Conservation (phyloP, 2,113 vertebrate genomes). For the Elephas maximus region DNA sequence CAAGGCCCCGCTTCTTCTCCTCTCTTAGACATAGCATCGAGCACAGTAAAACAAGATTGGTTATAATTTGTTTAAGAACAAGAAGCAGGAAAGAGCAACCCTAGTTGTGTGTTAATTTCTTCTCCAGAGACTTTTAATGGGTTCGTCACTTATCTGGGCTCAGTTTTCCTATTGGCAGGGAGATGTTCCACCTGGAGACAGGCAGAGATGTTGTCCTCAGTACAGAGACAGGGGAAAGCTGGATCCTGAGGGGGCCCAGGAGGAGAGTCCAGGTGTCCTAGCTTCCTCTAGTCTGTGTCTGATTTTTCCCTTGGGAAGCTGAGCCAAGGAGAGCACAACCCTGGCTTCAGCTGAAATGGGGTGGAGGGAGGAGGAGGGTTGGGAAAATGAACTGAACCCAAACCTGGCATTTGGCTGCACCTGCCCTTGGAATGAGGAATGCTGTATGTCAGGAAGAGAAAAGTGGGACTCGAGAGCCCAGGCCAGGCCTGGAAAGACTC, state of each 20-base stretch:
- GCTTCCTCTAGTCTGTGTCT: not conserved
- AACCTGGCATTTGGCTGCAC: not conserved
- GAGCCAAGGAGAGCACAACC: not conserved
- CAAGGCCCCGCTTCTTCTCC: not conserved
- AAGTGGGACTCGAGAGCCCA: constrained; percentile 74
- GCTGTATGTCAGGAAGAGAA: constrained; percentile 56
- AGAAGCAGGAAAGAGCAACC: not conserved
- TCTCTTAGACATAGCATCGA: not conserved
- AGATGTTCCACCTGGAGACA: not conserved
- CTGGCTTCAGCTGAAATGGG: not conserved
- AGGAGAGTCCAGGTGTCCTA: not conserved
- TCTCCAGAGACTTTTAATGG: not conserved
- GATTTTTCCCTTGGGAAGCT: not conserved
- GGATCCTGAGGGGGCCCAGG: not conserved
- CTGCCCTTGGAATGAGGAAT: constrained; percentile 75
- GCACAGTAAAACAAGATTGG: not conserved
- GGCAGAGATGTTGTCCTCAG: not conserved
- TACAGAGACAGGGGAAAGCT: not conserved
- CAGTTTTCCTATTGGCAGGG: not conserved
- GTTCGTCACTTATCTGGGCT: not conserved
- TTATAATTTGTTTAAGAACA: not conserved
- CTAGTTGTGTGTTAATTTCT: not conserved
- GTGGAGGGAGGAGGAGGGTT: not conserved
- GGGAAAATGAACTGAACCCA: not conserved
- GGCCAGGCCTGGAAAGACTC: constrained; percentile 76